Conservation (phyloP, 2,888 invertebrate species). For the Philaethria dido region DNA sequence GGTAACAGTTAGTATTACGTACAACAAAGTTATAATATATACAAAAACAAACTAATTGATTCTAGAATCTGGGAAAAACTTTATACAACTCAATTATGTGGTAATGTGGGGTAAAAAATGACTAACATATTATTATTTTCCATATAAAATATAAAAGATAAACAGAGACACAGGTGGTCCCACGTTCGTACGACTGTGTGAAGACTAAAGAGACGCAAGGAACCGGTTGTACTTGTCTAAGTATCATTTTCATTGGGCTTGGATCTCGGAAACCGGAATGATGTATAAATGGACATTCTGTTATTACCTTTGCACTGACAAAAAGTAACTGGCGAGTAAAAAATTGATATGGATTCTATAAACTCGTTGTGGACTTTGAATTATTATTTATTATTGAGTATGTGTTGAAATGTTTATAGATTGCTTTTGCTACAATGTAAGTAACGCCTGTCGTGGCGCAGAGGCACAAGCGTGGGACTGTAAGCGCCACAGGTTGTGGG, state of each 20-base stretch:
- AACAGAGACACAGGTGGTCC: conserved; percentile 30
- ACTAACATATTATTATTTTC: conserved; percentile 9
- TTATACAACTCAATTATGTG: conserved; percentile 14
- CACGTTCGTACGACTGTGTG: conserved; percentile 21
- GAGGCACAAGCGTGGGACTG: too few relatives aligned
- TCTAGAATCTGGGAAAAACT: conserved; percentile 10
- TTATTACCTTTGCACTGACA: conserved; percentile 34
- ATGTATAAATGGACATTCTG: conserved; percentile 33
- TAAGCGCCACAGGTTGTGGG: too few relatives aligned
- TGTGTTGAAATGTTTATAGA: too few relatives aligned
- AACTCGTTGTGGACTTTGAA: background rate
- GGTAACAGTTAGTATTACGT: too few relatives aligned
- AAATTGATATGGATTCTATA: conserved; percentile 3
- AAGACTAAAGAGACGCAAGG: conserved; percentile 25
- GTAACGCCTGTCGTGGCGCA: too few relatives aligned
- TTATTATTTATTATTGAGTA: background rate
- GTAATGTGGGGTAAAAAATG: background rate
- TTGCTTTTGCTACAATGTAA: too few relatives aligned
- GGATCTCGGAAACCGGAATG: conserved; percentile 41
- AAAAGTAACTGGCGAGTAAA: conserved; percentile 30
- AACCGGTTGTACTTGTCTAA: conserved; percentile 39
- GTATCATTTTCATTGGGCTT: conserved; percentile 42
- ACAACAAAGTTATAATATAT: background rate
- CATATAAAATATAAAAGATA: conserved; percentile 12
- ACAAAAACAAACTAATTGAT: conserved; percentile 13